These are phyloP conservation scores for Nudaria mundana DNA, from an alignment of 2,888 invertebrate genomes.

Conservation along the genomic window DNA sequence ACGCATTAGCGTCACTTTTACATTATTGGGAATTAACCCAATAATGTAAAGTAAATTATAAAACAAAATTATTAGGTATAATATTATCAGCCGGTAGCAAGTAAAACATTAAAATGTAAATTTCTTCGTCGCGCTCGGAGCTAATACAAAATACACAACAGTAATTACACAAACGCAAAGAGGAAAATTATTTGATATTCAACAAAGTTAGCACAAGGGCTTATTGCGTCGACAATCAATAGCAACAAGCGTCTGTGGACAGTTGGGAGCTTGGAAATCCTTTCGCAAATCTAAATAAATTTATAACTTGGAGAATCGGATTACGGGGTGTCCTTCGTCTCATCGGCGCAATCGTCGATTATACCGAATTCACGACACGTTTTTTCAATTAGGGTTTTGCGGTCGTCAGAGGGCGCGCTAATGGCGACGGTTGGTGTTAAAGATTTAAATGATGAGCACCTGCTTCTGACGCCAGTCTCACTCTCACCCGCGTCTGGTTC, in stretches of 20 bases:
- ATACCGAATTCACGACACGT: slow-evolving; percentile 59
- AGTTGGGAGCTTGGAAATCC: slow-evolving; percentile 34
- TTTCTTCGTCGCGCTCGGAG: slow-evolving; percentile 26
- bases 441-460: slow-evolving; percentile 36
- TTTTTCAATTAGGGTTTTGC: slow-evolving; percentile 66
- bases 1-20: too few relatives aligned
- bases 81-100: slow-evolving; percentile 20
- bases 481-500: slow-evolving; percentile 1
- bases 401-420: slow-evolving; percentile 33
- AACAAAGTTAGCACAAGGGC: slow-evolving; percentile 41
- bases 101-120: slow-evolving; percentile 33
- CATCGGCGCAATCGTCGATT: slow-evolving; percentile 47
- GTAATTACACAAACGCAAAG: slow-evolving; percentile 29
- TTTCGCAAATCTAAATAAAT: slow-evolving; percentile 49
- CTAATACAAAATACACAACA: slow-evolving; percentile 28
- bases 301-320: slow-evolving; percentile 46
- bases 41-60: too few relatives aligned
- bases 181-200: slow-evolving; percentile 39
- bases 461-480: slow-evolving; percentile 7
- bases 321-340: slow-evolving; percentile 35
- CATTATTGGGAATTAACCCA: too few relatives aligned
- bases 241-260: neutral
- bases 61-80: slow-evolving; percentile 14
- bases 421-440: slow-evolving; percentile 33
- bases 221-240: slow-evolving; percentile 28